Evolutionary conservation across 2,113 vertebrate genomes (phyloP), one percentile per base, ranked within the genome.

Genomic region (Bufo bufo): DNA sequence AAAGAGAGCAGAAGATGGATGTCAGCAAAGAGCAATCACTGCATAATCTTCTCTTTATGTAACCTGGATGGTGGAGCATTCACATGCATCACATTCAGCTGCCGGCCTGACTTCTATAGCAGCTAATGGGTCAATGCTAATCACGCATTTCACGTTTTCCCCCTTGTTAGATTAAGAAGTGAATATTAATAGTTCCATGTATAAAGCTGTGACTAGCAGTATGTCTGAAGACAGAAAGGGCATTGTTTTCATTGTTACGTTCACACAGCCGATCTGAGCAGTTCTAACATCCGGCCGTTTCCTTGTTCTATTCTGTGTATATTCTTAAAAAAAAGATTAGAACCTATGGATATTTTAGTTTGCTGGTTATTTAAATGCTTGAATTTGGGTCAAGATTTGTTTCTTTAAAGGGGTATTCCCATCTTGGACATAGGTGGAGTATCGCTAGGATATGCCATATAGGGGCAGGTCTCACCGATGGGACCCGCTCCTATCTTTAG

Each of bases 11-110:
- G 80, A 88, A 83, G 79, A 87, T 87, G 86, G 86, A 87, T 87
- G 86, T 87, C 86, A 87, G 86, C 78, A 82, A 81, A 82, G 86
- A 87, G 86, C 86, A 87, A 87, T 87, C 86, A 82, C 86, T 87
- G 86, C 86, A 87, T 87, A 87, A 87, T 87, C 86, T 87, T 82
- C 86, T 82, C 86, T 87, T 87, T 87, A 87, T 87, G 79, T 87
- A 87, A 87, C 86, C 79, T 88, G 87, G 14, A 49, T 77, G 87
- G 69, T 66, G 87, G 69, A 74, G 43, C 80, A 88, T 88, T 88
- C 75, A 72, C 58, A 83, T 83, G 87, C 80, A 52, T 50, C 80
- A 4, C 79, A 61, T 77, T 50, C 45, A 61, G 52, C 79, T 61
- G 79, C 66, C 54, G 16, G 63, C 69, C 69, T 77, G 87, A 83